Base-by-base conservation (phyloP, 2,888 invertebrate species). In the Xanthia icteritia region DNA sequence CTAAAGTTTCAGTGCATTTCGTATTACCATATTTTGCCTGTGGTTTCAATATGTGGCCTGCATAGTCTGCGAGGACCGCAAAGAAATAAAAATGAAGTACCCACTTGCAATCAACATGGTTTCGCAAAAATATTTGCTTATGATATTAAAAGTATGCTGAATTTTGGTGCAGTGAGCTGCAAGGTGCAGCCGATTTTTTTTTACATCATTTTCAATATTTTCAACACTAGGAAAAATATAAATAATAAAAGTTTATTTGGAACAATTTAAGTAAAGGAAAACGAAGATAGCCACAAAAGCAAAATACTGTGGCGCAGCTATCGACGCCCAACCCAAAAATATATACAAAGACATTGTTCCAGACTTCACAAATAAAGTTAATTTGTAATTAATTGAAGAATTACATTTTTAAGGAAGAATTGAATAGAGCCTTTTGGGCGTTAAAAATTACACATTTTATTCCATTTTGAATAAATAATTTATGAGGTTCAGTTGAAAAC, bases 61-160 rank as follows among this genome's bases (percentile, higher is more conserved):
- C 56, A 75, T 39, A 54, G 74, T 27, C 54, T 39, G 68, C 45
- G 5, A 23, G 13, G 31, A 68, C 64, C 42, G 63, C 83, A 31
- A 48, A 42, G 71, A 31, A 71, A 86, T 86, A 82, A 82, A 86
- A 82, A 36, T 17, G 42, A 82, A 82, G 70, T 20, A 82, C 77
- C 70, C 45, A 76, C 77, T 71, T 64, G 70, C 63, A 82, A 86
- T 82, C 78, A 77, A 42, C 67, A 64, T 86, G 60, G 42, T 45
- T 69, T 48, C 17, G 65, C n/a, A 27, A 86, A 75, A 86, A 76
- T 82, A 70, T 70, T 56, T 73, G 42, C 82, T 81, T 66, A 81
- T 68, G 31, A 68, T 81, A 73, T 70, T 70, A 84, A 56, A 79
- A 58, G 48, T 84, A 48, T 64, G 56, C 51, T 85, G 39, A 61